Conservation (phyloP, 2,797 vertebrate genomes). For the Characodon lateralis region DNA sequence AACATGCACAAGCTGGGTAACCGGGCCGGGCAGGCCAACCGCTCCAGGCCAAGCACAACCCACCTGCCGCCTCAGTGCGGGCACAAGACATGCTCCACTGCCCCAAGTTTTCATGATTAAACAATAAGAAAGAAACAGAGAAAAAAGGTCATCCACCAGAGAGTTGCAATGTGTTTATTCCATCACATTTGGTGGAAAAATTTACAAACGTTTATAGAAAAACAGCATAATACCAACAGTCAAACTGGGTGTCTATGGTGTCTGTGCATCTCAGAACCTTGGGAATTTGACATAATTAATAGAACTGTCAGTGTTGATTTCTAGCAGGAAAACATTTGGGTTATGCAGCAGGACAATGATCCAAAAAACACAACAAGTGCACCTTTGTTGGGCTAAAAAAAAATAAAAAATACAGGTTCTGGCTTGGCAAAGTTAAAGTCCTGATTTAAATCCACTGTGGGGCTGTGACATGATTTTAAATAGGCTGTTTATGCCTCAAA, state of each 20-base stretch:
- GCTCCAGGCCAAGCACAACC: no score
- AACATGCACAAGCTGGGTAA: no score
- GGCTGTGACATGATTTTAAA: background rate
- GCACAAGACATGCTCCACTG: no score
- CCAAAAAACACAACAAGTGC: background rate
- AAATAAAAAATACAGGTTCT: background rate
- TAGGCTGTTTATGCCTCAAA: no score
- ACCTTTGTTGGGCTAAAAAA: background rate
- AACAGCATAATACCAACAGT: background rate
- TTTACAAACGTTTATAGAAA: background rate
- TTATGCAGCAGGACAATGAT: background rate
- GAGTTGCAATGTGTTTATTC: background rate
- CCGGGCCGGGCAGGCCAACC: no score
- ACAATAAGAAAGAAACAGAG: background rate
- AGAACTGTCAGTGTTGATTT: background rate
- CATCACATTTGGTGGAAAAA: background rate
- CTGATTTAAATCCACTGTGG: background rate
- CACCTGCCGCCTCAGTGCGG: no score
- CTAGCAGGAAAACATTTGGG: background rate
- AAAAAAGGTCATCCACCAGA: background rate
- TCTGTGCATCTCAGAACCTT: background rate
- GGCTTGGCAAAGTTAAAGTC: background rate
- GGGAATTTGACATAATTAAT: background rate
- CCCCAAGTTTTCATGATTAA: background rate
- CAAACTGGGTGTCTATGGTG: background rate